phyloP scores from a whole-genome alignment of 2,888 invertebrate genomes.

The Cylloceria caligata region DNA sequence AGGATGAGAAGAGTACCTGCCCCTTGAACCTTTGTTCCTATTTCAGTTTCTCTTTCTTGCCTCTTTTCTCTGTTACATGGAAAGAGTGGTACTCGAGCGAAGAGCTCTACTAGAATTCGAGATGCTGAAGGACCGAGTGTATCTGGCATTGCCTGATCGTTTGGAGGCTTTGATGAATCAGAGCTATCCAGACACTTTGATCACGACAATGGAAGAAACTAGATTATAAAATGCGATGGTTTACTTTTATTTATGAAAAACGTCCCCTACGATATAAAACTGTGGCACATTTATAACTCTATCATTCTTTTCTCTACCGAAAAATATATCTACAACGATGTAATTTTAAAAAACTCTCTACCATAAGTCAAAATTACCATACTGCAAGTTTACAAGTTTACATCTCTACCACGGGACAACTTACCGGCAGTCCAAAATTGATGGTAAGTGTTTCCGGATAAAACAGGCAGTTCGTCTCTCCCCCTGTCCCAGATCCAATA shows the following conservation, averaged over 20 bases:
- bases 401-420: no score
- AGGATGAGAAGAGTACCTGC: constrained; percentile 19
- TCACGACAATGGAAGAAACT: constrained; percentile 12
- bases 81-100: neutral
- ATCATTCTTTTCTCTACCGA: no score
- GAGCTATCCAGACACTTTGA: neutral
- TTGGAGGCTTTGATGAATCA: neutral
- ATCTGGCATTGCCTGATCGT: neutral
- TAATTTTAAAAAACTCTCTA: no score
- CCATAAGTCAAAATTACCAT: no score
- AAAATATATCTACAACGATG: neutral
- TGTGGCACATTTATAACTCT: no score
- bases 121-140: constrained; percentile 3
- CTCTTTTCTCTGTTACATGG: neutral
- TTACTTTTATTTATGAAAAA: neutral
- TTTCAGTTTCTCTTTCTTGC: constrained; percentile 7
- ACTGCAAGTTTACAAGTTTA: no score
- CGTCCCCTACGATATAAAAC: no score
- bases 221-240: neutral
- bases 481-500: no score
- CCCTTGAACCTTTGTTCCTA: constrained; percentile 17
- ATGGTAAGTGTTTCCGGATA: no score
- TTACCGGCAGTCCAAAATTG: no score
- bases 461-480: no score
- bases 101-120: constrained; percentile 13